Conservation (phyloP, 2,797 vertebrate genomes). For the Uromys caudimaculatus region DNA sequence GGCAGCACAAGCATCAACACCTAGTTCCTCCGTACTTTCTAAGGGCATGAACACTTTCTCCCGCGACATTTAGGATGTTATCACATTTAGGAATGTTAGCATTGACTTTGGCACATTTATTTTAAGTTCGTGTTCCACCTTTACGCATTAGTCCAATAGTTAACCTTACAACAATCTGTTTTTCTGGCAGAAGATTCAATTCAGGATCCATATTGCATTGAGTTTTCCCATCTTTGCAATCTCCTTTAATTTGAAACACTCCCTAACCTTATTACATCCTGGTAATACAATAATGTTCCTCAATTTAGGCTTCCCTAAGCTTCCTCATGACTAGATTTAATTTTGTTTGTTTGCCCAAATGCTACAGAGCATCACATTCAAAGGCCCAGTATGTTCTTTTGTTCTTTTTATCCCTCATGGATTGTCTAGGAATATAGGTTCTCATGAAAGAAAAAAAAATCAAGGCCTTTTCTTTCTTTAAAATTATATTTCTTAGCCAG, state of each 20-base stretch:
- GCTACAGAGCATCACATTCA: neutral
- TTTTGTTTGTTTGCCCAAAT: neutral
- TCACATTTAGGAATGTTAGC: neutral
- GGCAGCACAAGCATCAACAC: neutral
- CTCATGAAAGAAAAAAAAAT: neutral
- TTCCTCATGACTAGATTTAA: neutral
- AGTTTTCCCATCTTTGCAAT: neutral
- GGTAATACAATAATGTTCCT: neutral
- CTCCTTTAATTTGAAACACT: constrained; percentile 23
- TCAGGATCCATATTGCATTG: neutral
- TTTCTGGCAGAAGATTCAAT: neutral
- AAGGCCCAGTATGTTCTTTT: neutral
- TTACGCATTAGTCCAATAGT: neutral
- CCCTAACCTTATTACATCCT: neutral
- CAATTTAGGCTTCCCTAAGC: neutral
- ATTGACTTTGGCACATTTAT: neutral
- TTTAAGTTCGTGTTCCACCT: neutral
- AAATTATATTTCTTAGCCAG: neutral
- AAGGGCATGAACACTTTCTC: neutral
- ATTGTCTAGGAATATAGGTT: neutral
- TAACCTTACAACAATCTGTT: neutral
- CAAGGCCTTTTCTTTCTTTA: neutral
- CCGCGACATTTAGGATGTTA: neutral
- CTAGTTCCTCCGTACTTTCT: neutral
- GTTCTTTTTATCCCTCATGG: neutral